These are phyloP conservation scores for Stegodyphus dumicola DNA, from an alignment of 1,140 invertebrate species.

Conservation along the genomic window DNA sequence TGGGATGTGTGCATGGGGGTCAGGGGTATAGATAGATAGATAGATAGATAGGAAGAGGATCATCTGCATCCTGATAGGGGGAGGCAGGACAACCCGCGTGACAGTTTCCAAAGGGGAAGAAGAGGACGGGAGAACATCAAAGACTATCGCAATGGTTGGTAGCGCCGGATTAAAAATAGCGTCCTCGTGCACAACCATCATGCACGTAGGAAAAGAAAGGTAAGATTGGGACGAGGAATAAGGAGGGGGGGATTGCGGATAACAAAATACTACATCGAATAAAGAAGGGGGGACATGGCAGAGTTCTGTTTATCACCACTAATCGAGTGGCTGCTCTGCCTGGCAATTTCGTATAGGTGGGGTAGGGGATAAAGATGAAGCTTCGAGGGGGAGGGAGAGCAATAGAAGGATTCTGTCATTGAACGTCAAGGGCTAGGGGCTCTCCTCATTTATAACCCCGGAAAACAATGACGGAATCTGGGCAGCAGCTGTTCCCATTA, in stretches of 20 bases:
- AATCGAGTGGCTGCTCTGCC: slow-evolving; percentile 52
- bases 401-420: slow-evolving; percentile 58
- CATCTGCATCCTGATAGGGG: slow-evolving; percentile 33
- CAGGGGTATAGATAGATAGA: background rate
- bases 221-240: slow-evolving; percentile 15
- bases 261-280: slow-evolving; percentile 29
- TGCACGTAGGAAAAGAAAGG: slow-evolving; percentile 16
- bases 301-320: slow-evolving; percentile 59
- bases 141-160: background rate
- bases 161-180: slow-evolving; percentile 30
- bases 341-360: slow-evolving; percentile 38
- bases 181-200: slow-evolving; percentile 24
- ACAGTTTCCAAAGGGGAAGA: slow-evolving; percentile 19
- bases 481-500: slow-evolving; percentile 56
- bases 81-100: slow-evolving; percentile 19
- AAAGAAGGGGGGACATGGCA: background rate
- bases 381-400: slow-evolving; percentile 2
- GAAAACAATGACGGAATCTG: slow-evolving; percentile 56
- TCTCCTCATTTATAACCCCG: slow-evolving; percentile 55
- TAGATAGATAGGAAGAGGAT: slow-evolving; percentile 17
- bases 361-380: slow-evolving; percentile 2
- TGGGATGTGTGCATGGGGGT: background rate
- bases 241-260: background rate
- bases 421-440: slow-evolving; percentile 54
- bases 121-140: no score